Evolutionary conservation across 2,888 invertebrate genomes (phyloP), one percentile per base, ranked within the genome.

Genomic region (Acrocyrtus sp.): DNA sequence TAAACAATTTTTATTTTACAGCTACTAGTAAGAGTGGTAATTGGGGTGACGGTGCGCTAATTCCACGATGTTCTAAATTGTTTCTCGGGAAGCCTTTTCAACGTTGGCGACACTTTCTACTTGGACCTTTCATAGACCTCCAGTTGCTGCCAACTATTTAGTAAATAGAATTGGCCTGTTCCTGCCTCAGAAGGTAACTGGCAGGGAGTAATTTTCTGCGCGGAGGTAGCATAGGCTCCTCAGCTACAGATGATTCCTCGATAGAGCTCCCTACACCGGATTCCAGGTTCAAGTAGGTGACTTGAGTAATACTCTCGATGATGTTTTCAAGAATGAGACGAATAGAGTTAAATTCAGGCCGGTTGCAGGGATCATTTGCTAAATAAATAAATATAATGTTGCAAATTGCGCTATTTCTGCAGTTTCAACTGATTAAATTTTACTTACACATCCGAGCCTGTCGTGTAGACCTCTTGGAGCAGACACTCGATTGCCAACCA

Each of bases 361-460:
- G 54, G n/a, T 72, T 58, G 17, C 27, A 17, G 0, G 77, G 65
- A 5, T 78, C 66, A 10, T 79, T 76, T 3, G 69, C 65, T 79
- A 79, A 81, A 29, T 79, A 81, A 21, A n/a, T n/a, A n/a, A n/a
- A n/a, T n/a, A n/a, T n/a, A n/a, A n/a, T n/a, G n/a, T n/a, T n/a
- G n/a, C n/a, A n/a, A n/a, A n/a, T n/a, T n/a, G n/a, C n/a, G n/a
- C n/a, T n/a, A n/a, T n/a, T n/a, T n/a, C n/a, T n/a, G n/a, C n/a
- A n/a, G n/a, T n/a, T n/a, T n/a, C n/a, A n/a, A n/a, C n/a, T n/a
- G n/a, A n/a, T n/a, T n/a, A n/a, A n/a, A n/a, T n/a, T n/a, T n/a
- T n/a, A 70, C 77, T 73, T 76, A 81, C 81, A 81, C 80, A 29
- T 81, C 81, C n/a, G 79, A 79, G 57, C 80, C 79, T 2, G 75